phyloP scores from a whole-genome alignment of 2,113 vertebrate genomes.

The Gyps fulvus region DNA sequence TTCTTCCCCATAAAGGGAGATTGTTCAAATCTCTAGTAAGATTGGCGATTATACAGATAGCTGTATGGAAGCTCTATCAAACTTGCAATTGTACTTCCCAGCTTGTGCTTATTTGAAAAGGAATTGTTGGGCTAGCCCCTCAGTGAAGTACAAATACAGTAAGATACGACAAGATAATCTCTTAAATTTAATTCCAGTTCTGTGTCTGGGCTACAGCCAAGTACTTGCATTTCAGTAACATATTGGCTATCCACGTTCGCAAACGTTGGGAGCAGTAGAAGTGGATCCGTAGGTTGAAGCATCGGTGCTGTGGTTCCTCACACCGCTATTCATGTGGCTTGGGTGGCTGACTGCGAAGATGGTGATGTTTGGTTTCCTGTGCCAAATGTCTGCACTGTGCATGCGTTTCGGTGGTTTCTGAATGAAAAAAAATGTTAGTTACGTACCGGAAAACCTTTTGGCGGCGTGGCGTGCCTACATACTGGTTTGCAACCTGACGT shows the following conservation, averaged over 20 bases:
- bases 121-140: neutral
- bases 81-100: neutral
- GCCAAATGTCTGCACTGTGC: accelerated
- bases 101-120: neutral
- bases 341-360: neutral
- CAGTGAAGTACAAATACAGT: neutral
- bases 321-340: accelerated
- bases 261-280: neutral
- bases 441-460: accelerated
- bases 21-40: too few relatives aligned
- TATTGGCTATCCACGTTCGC: accelerated
- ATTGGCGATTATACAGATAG: too few relatives aligned
- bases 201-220: accelerated
- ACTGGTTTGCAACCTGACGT: neutral
- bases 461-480: accelerated
- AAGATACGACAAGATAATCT: accelerated
- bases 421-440: too few relatives aligned
- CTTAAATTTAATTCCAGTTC: neutral
- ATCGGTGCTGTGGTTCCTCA: neutral
- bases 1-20: neutral
- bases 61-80: neutral
- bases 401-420: neutral
- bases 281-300: neutral
- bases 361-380: neutral
- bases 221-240: accelerated